These are phyloP conservation scores for Sebastes flavidus DNA, from an alignment of 2,797 vertebrate genomes.

Conservation along the genomic window DNA sequence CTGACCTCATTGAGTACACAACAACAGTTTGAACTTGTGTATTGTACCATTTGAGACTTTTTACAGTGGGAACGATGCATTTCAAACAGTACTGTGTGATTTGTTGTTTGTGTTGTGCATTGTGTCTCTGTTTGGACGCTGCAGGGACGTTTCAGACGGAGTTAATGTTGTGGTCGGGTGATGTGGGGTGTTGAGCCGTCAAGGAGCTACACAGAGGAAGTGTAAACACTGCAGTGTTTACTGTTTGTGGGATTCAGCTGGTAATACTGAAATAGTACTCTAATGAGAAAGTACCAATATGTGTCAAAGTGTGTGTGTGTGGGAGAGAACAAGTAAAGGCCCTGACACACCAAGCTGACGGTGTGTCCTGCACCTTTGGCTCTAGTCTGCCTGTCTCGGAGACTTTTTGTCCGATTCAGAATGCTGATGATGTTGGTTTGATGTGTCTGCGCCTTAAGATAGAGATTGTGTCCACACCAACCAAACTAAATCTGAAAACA, in stretches of 20 bases:
- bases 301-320: not conserved
- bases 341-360: too few species aligned
- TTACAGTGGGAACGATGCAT: not conserved
- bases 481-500: too few species aligned
- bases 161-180: not conserved
- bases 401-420: too few species aligned
- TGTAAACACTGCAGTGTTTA: not conserved
- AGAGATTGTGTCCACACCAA: too few species aligned
- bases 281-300: not conserved
- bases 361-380: too few species aligned
- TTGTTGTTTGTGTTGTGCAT: not conserved
- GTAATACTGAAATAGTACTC: not conserved
- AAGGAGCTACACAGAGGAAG: not conserved
- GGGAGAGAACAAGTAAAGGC: not conserved
- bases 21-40: not conserved
- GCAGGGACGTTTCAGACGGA: not conserved
- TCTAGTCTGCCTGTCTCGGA: too few species aligned
- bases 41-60: not conserved
- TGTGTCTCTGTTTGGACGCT: conserved; percentile 1
- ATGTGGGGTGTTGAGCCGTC: not conserved
- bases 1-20: not conserved
- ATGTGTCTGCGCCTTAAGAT: too few species aligned
- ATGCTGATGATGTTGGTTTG: too few species aligned
- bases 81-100: not conserved
- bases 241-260: not conserved